phyloP scores from a whole-genome alignment of 2,888 invertebrate species.

The Protodeltote pygarga region DNA sequence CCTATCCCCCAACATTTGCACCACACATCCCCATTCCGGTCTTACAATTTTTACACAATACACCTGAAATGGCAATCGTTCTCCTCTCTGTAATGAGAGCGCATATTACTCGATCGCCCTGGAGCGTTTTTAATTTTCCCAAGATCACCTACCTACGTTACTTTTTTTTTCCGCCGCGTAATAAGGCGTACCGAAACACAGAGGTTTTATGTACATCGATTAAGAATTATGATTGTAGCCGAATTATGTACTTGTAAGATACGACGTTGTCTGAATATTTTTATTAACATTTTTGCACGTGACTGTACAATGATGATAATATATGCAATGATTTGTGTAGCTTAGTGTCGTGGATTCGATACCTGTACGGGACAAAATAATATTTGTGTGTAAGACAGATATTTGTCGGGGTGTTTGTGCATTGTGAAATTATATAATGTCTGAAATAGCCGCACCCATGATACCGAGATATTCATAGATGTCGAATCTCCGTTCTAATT shows the following conservation, averaged over 20 bases:
- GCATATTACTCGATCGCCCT: constrained; percentile 81
- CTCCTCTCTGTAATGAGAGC: constrained; percentile 69
- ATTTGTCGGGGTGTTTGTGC: too few relatives aligned
- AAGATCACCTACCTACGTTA: constrained; percentile 71
- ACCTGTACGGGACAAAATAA: too few relatives aligned
- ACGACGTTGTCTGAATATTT: too few relatives aligned
- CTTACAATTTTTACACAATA: constrained; percentile 54
- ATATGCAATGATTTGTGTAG: too few relatives aligned
- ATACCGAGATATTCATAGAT: too few relatives aligned
- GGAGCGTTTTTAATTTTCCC: constrained; percentile 85
- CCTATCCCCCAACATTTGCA: constrained; percentile 10
- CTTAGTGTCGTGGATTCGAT: too few relatives aligned
- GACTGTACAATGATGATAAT: too few relatives aligned
- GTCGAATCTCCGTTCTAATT: too few relatives aligned
- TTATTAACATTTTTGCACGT: too few relatives aligned
- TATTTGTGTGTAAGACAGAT: too few relatives aligned
- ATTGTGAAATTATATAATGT: too few relatives aligned
- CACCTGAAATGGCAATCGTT: constrained; percentile 77
- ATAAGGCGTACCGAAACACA: constrained; percentile 43
- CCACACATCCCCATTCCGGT: constrained; percentile 19
- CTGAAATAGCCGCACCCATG: too few relatives aligned
- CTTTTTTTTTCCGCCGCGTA: constrained; percentile 60
- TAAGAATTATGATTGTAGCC: constrained; percentile 39
- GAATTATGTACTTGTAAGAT: constrained; percentile 12
- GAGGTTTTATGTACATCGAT: constrained; percentile 43